Evolutionary conservation across 2,797 vertebrate genomes (phyloP), one percentile per base, ranked within the genome.

Genomic region (Rhinella marina): DNA sequence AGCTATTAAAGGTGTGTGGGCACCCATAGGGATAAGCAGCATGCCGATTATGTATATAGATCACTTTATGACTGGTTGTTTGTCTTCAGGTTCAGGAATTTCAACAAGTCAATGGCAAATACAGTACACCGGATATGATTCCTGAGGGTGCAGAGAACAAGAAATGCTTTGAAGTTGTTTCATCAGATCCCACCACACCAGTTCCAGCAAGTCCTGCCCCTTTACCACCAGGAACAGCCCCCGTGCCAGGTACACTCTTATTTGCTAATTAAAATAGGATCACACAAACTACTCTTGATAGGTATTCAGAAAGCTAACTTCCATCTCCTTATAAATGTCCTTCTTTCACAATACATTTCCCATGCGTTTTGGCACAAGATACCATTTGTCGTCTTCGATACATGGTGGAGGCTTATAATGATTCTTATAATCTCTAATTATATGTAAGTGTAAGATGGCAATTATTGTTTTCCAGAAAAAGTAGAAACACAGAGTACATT

Each of bases 81-180:
- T 73, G 3, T 75, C 54, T 64, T 13, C 87, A 99, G 98, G 98
- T 99, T 21, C 98, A 99, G 91, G 98, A 99, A 92, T 99, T 99
- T 6, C 98, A 99, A 90, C 97, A 98, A 0, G 97, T 99, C 32
- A 99, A 99, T 0, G 98, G 98, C 21, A 98, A 97, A 92, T 96
- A 97, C 93, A 99, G 98, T 90, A 98, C 97, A 64, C 98, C 98
- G 0, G 98, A 99, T 88, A 88, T 98, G 91, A 95, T 98, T 88
- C 96, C 97, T 0, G 96, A 97, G 32, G 96, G 96, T 0, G 92
- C 96, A 0, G 98, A 98, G 90, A 91, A 94, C 92, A 99, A 97
- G 94, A 99, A 98, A 85, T 94, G 93, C 66, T 95, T 93, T 0
- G 98, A 99, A 90, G 93, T 95, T 14, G 87, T 97, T 41, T 98